Base-by-base conservation (phyloP, 2,888 invertebrate genomes). In the Papilio gigon region DNA sequence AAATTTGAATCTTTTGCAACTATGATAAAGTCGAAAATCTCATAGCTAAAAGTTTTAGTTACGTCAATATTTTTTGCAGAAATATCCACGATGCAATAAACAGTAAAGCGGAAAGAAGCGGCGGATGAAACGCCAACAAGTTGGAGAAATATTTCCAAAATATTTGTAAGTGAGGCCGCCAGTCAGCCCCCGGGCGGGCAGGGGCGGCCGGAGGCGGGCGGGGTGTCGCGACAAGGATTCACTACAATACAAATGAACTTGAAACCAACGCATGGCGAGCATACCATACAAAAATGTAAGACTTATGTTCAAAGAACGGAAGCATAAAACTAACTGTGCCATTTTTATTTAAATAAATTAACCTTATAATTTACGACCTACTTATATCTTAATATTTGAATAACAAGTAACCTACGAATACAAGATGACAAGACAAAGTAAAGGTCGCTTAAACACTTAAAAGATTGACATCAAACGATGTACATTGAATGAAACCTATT, bases 131-230 rank as follows among this genome's bases (percentile, higher is more conserved):
- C 80, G 84, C 86, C 87, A 88, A 88, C 89, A 89, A 90, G 89
- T 90, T 88, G 86, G 85, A 89, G 90, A 92, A 91, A 92, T 90
- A 91, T 91, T 92, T 90, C 86, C 89, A 89, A 91, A 92, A 92
- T 91, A 92, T 92, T 92, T 91, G 89, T 91, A 83, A 86, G 87
- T 82, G 84, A 85, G 76, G 80, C 84, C 84, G 83, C 80, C 71
- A 71, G 81, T 77, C 83, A 81, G 84, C 84, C 85, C 78, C 76
- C 79, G 81, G 84, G 83, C 80, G 82, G 81, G 77, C 74, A 72
- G 74, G 74, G 75, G 76, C 75, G 72, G 70, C n/a, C n/a, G n/a
- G n/a, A n/a, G 84, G 83, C 80, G 82, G 81, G 77, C 74, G 74
- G 74, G 75, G 76, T 74, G 72, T 70, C 71, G 75, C 72, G 73